Evolutionary conservation across 1,140 invertebrate species (phyloP).

Genomic region (Lucilia sericata): DNA sequence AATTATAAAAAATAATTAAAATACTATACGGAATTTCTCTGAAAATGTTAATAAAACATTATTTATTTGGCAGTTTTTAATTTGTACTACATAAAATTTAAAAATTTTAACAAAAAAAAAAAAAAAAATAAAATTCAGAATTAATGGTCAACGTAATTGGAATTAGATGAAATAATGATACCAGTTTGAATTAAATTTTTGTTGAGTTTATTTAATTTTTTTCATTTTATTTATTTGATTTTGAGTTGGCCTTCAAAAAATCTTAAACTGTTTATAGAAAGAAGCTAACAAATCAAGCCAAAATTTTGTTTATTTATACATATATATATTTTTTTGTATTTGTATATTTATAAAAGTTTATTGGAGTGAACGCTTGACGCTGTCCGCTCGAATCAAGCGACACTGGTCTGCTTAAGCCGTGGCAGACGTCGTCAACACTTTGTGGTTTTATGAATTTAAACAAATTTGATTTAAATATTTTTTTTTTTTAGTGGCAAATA

Average conservation of each 20-base stretch:
- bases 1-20: background rate
- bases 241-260: slow-evolving; percentile 7
- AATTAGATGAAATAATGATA: slow-evolving; percentile 26
- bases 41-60: background rate
- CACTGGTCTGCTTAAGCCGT: background rate
- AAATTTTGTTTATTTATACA: background rate
- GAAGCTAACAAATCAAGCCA: background rate
- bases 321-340: background rate
- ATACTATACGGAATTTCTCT: background rate
- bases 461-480: slow-evolving; percentile 13
- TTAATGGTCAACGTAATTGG: slow-evolving; percentile 14
- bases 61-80: background rate
- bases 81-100: background rate
- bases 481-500: background rate
- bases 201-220: background rate
- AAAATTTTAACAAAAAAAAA: background rate
- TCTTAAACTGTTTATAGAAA: background rate
- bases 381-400: background rate
- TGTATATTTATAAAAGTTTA: background rate
- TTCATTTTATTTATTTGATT: background rate
- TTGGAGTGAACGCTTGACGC: background rate
- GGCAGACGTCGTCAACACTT: slow-evolving; percentile 6
- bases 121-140: background rate
- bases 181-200: background rate
- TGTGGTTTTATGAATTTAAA: background rate